phyloP scores from a whole-genome alignment of 2,888 invertebrate genomes.

The Latrodectus elegans region DNA sequence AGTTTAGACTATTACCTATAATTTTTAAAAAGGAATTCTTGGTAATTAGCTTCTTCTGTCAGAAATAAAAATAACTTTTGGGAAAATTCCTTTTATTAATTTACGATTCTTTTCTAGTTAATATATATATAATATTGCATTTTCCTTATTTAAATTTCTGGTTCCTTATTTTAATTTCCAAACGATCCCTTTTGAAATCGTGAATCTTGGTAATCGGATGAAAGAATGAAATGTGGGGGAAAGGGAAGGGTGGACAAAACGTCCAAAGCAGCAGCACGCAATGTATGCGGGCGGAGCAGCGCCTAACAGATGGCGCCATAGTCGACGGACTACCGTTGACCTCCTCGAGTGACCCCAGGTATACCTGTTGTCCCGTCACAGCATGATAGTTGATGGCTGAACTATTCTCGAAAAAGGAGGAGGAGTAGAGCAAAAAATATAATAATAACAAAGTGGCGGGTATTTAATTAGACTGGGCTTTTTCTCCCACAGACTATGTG shows the following conservation, averaged over 20 bases:
- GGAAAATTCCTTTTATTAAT: too few species aligned
- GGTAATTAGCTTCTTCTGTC: too few species aligned
- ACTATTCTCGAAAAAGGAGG: neutral
- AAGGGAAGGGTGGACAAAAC: neutral
- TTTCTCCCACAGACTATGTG: constrained; percentile 25
- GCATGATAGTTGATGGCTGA: neutral
- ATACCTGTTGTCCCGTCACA: constrained; percentile 20
- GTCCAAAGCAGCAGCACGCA: neutral
- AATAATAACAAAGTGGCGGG: constrained; percentile 37
- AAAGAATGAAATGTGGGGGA: neutral
- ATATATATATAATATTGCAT: neutral
- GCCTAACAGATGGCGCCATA: constrained; percentile 64
- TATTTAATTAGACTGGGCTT: constrained; percentile 45
- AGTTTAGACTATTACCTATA: too few species aligned
- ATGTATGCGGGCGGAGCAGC: constrained; percentile 40
- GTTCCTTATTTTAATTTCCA: neutral
- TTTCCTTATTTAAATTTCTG: neutral
- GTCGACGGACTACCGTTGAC: constrained; percentile 58
- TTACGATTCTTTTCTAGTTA: too few species aligned
- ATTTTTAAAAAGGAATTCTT: too few species aligned
- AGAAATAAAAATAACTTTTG: too few species aligned
- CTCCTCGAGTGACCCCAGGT: constrained; percentile 37
- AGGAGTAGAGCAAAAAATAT: constrained; percentile 31
- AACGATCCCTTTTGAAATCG: neutral
- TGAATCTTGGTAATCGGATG: neutral